Conservation (phyloP, 2,113 vertebrate species). For the Verasper variegatus region DNA sequence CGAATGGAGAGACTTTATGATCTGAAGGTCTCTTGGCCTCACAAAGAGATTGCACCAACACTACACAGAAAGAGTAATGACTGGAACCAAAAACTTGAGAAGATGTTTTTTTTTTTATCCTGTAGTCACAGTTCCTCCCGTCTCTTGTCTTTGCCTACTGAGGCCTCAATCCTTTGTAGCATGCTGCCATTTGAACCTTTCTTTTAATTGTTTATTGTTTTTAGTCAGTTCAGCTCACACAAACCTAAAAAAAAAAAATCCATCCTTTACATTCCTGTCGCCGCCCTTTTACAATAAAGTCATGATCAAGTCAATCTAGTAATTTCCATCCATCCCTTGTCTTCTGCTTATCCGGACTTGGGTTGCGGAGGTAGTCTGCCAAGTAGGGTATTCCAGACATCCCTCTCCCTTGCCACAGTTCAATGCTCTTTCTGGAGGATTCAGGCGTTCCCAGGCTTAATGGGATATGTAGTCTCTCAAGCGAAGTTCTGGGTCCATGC, state of each 20-base stretch:
- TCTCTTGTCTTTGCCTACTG: background rate
- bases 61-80: conserved; percentile 70
- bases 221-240: background rate
- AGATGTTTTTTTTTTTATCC: background rate
- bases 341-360: no score
- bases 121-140: background rate
- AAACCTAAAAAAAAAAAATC: background rate
- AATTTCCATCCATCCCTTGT: no score
- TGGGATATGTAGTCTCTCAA: no score
- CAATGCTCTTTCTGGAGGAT: no score
- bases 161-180: background rate
- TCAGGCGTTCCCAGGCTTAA: no score
- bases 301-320: background rate
- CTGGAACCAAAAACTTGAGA: conserved; percentile 27
- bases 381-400: no score
- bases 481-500: no score
- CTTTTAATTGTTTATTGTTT: background rate
- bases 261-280: background rate
- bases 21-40: conserved; percentile 70
- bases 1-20: conserved; percentile 76
- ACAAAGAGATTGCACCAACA: conserved; percentile 45
- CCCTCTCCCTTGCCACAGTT: no score
- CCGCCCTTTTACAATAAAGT: background rate
- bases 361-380: no score
- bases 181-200: background rate